Conservation (phyloP, 2,113 vertebrate genomes). For the Laterallus jamaicensis region DNA sequence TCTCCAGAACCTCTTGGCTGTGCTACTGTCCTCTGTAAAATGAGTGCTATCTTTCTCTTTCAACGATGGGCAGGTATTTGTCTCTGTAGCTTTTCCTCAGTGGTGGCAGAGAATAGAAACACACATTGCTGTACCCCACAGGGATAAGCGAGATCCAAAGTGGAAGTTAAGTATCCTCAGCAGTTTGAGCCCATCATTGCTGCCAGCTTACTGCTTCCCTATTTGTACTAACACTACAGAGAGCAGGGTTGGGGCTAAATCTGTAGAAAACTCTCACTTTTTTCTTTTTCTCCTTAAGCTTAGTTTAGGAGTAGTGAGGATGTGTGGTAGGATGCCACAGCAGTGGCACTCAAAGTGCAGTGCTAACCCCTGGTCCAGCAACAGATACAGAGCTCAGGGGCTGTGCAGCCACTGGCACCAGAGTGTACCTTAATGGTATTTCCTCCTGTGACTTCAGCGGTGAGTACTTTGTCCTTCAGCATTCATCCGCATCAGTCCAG, state of each 20-base stretch:
- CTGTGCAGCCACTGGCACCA: background rate
- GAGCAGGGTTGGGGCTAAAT: background rate
- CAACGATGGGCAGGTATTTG: background rate
- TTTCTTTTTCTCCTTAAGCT: background rate
- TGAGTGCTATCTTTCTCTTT: background rate
- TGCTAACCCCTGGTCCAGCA: background rate
- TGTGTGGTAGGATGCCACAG: background rate
- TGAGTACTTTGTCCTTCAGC: background rate
- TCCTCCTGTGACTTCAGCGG: background rate
- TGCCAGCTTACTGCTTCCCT: background rate
- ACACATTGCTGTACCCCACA: background rate
- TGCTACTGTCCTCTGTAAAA: background rate
- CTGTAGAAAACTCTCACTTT: background rate
- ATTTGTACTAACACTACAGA: background rate
- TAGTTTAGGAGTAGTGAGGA: background rate
- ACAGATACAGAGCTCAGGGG: fast-evolving
- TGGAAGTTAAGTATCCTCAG: background rate
- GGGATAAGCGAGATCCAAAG: background rate
- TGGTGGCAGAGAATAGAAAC: background rate
- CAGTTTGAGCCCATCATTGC: background rate
- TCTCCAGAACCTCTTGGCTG: background rate
- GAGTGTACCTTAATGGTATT: background rate
- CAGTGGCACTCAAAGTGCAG: background rate
- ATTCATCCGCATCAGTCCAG: background rate
- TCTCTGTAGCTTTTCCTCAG: background rate